Evolutionary conservation across 2,888 invertebrate species (phyloP), one percentile per base, ranked within the genome.

Genomic region (Drosophila emarginata): DNA sequence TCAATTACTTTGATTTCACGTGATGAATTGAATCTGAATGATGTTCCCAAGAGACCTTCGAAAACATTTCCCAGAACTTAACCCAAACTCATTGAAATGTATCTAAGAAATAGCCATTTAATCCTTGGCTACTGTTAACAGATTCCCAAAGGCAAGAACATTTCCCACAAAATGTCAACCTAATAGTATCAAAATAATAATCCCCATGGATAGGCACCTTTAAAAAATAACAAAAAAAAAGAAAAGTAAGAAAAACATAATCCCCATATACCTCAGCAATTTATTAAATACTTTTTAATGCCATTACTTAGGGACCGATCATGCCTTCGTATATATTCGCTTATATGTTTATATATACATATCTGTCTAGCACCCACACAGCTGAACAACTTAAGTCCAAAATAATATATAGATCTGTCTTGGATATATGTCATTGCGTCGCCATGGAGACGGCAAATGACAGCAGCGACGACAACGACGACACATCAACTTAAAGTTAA

Each of bases 211-310:
- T 51, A 72, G 53, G 56, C 67, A 72, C 72, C 74, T 72, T 61
- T 60, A 50, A 36, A 28, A 26, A 28, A 28, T 28, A 28, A 28
- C 28, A 28, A 28, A 58, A 4, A 26, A n/a, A 58, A 28, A 40
- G 58, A 23, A 45, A 56, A 58, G 60, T 62, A 54, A 45, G 68
- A 66, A 81, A 85, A 70, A 64, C 73, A 64, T 85, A 82, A 87
- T 87, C 82, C 86, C 61, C 76, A 52, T 56, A 50, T 60, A 75
- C 57, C 72, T 58, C 56, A 70, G 45, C 18, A 82, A 73, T 81
- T 74, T 82, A 85, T 82, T 72, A 82, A 82, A 82, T 85, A 85
- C 87, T 85, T 82, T 85, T 81, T 79, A 81, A 82, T 82, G 52
- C 83, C 80, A 39, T 60, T 26, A 53, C 52, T 69, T 23, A 52